Evolutionary conservation across 2,797 vertebrate species (phyloP), one percentile per base, ranked within the genome.

Genomic region (Oreochromis mossambicus): DNA sequence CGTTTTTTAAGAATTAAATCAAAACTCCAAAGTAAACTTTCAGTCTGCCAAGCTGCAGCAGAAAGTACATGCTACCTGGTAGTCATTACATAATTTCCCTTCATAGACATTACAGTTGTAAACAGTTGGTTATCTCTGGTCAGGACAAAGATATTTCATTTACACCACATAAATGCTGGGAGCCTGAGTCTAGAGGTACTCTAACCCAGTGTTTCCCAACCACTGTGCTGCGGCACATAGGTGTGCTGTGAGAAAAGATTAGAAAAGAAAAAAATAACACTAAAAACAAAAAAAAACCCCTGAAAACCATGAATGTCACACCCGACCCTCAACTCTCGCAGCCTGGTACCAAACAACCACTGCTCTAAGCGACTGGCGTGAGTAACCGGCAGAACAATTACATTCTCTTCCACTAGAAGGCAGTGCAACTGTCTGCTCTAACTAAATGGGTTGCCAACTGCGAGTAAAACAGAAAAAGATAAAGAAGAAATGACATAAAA

Each of bases 121-220:
- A 81, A 52, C 81, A 10, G 34, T 77, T 73, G 24, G 26, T 19
- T 36, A 41, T 79, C 83, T 85, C 43, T 83, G 41, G 61, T 82
- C 51, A 84, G 43, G 51, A 76, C 77, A 89, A 34, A 77, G 8
- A 17, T n/a, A 80, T 48, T 85, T 86, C 8, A 66, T 86, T 85
- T 85, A 4, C 36, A 52, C 75, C 50, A 77, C 58, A 79, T 78
- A 17, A 83, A 66, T 66, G 76, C 55, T 92, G 86, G 55, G 29
- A 86, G 85, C 88, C 81, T 17, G 58, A 24, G 83, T 88, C 87
- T 15, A 86, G 17, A 82, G 79, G 76, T 68, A 24, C 36, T 8
- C 12, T 82, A 82, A 79, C 36, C 77, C 82, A 56, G 63, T 36
- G 87, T 78, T 79, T 85, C 34, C 56, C 56, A 34, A 61, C 29